Evolutionary conservation across 2,888 invertebrate genomes (phyloP).

Genomic region (Cerceris ruficornis): DNA sequence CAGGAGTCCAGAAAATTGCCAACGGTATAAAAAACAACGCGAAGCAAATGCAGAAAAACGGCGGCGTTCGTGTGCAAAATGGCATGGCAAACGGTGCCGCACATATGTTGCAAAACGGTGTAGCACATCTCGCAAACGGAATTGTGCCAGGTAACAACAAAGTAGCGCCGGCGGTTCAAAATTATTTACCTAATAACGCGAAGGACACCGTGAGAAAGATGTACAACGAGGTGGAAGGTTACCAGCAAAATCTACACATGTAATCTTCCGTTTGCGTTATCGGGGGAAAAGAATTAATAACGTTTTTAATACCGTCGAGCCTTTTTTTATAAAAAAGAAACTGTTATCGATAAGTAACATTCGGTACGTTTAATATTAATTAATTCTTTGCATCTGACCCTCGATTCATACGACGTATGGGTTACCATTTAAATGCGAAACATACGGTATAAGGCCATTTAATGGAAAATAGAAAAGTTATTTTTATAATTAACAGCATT

Average conservation of each 20-base stretch:
- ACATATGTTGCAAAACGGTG: slow-evolving; percentile 74
- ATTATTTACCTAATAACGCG: slow-evolving; percentile 60
- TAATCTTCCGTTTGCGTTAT: slow-evolving; percentile 17
- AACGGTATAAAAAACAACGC: slow-evolving; percentile 82
- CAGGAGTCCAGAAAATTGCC: slow-evolving; percentile 53
- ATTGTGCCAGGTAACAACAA: slow-evolving; percentile 68
- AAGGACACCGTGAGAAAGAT: slow-evolving; percentile 76
- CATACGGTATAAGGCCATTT: no score
- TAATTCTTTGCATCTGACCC: no score
- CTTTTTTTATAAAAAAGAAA: slow-evolving; percentile 27
- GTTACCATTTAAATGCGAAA: no score
- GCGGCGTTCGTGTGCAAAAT: slow-evolving; percentile 58
- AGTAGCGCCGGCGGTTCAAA: slow-evolving; percentile 70
- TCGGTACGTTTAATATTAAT: no score
- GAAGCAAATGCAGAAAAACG: slow-evolving; percentile 67
- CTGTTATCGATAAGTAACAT: neutral
- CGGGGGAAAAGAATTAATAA: neutral
- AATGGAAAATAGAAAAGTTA: no score
- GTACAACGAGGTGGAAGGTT: slow-evolving; percentile 82
- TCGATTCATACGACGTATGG: no score
- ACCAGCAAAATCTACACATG: slow-evolving; percentile 73
- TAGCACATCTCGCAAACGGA: slow-evolving; percentile 73
- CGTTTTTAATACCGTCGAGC: slow-evolving; percentile 30
- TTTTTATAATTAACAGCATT: no score
- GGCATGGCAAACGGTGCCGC: slow-evolving; percentile 68